A percentile compares a stretch with the other conserved stretches of the same genome.
phyloP scores from a whole-genome alignment of 2,113 vertebrate genomes.

The Etia nguti region DNA sequence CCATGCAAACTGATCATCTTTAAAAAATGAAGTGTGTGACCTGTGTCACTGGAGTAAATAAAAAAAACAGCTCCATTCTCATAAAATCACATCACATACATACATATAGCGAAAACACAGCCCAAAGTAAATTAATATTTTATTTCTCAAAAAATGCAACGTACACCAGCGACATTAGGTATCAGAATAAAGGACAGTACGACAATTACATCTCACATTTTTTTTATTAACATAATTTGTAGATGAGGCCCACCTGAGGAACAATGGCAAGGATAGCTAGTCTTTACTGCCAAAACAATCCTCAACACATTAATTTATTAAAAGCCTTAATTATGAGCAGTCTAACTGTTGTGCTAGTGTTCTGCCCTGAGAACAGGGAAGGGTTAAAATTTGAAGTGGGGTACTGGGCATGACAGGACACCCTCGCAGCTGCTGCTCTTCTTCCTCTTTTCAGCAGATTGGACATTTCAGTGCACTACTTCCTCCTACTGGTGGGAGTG shows the following conservation, averaged over 20 bases:
- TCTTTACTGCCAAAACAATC: not conserved
- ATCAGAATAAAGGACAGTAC: not conserved
- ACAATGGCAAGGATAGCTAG: not conserved
- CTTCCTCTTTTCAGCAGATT: not conserved
- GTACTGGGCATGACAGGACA: not conserved
- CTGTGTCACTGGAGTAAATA: not conserved
- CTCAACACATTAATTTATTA: not conserved
- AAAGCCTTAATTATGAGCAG: not conserved
- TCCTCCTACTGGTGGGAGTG: not conserved
- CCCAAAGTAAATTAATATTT: not conserved
- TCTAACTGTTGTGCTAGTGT: not conserved
- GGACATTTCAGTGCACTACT: not conserved
- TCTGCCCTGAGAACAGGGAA: not conserved
- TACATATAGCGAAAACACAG: fast-evolving
- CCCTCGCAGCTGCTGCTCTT: not conserved
- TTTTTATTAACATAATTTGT: not conserved
- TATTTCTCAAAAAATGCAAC: not conserved
- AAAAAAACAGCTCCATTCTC: not conserved
- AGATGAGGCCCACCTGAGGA: not conserved
- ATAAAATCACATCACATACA: not conserved
- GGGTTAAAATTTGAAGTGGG: not conserved
- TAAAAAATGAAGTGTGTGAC: not conserved
- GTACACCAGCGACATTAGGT: not conserved
- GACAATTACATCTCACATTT: not conserved
- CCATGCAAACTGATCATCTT: too few relatives aligned